Evolutionary conservation across 1,140 invertebrate species (phyloP).

Genomic region (Macrosteles quadrilineatus): DNA sequence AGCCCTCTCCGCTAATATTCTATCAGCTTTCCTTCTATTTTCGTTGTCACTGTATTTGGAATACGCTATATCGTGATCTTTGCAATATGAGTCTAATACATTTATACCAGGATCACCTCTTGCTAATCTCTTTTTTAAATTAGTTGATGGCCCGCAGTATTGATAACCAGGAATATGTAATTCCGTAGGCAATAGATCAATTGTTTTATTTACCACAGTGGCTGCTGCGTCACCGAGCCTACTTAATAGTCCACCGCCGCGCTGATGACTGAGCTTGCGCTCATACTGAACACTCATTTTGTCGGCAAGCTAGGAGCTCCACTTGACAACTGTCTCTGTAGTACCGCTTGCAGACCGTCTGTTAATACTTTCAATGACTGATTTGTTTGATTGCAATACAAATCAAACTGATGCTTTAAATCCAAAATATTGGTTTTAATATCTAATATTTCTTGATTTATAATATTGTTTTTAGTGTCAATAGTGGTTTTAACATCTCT

Average conservation of each 20-base stretch:
- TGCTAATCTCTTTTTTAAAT: conserved; percentile 48
- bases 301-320: too few species aligned
- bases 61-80: conserved; percentile 52
- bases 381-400: too few species aligned
- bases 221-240: neutral
- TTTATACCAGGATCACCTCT: conserved; percentile 50
- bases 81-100: conserved; percentile 49
- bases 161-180: conserved; percentile 27
- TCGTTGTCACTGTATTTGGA: conserved; percentile 41
- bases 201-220: conserved; percentile 1
- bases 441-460: neutral
- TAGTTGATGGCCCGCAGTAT: conserved; percentile 52
- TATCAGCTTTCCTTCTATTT: conserved; percentile 48
- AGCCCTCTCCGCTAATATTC: conserved; percentile 46
- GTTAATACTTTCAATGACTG: too few species aligned
- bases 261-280: too few species aligned
- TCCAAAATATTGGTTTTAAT: neutral
- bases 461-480: neutral
- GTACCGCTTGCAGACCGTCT: too few species aligned
- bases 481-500: neutral
- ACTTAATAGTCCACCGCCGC: neutral
- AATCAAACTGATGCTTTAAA: too few species aligned
- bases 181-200: conserved; percentile 22
- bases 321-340: too few species aligned
- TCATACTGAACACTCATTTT: too few species aligned